Percentiles rank a stretch among this genome's conserved stretches.
phyloP scores from a whole-genome alignment of 2,888 invertebrate species.

The Ophion ventricosus region DNA sequence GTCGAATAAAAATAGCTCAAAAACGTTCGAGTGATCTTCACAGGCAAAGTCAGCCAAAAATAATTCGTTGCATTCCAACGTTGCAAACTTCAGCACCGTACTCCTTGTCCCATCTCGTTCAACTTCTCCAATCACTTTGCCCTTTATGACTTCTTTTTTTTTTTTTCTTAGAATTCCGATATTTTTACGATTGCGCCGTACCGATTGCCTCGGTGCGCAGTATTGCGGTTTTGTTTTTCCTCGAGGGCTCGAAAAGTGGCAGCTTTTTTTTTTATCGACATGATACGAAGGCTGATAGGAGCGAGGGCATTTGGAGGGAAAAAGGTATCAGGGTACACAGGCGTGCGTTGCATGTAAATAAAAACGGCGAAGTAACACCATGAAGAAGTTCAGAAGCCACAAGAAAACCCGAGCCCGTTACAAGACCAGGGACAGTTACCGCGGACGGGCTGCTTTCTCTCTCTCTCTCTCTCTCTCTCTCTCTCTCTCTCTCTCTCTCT shows the following conservation, averaged over 20 bases:
- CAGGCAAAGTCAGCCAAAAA: no score
- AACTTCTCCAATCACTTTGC: background rate
- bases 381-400: background rate
- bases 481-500: no score
- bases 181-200: no score
- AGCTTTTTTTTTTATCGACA: constrained; percentile 12
- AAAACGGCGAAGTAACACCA: background rate
- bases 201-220: background rate
- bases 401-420: background rate
- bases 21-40: no score
- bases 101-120: background rate
- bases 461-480: no score
- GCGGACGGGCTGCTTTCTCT: constrained; percentile 17
- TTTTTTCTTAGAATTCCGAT: background rate
- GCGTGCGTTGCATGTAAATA: background rate
- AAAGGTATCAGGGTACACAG: background rate
- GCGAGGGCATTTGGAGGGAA: background rate
- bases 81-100: no score
- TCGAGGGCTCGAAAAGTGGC: background rate
- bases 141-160: background rate
- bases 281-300: background rate
- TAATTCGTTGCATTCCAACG: no score
- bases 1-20: no score
- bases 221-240: background rate
- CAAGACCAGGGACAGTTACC: constrained; percentile 8